Percentiles rank a stretch among this genome's conserved stretches.
Evolutionary conservation across 2,113 vertebrate genomes (phyloP).

Genomic region (Microtus richardsoni): DNA sequence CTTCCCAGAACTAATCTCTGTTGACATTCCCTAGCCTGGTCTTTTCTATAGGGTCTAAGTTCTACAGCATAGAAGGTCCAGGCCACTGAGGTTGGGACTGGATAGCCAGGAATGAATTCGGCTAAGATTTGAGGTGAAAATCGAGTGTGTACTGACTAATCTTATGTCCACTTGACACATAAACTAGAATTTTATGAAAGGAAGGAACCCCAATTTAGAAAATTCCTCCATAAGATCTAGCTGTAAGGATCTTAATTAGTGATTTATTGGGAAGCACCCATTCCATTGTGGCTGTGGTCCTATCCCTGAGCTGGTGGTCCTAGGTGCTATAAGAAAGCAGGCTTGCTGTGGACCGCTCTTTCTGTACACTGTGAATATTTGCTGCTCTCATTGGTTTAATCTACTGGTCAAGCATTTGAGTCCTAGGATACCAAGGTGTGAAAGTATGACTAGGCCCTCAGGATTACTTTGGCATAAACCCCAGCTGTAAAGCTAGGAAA

Average conservation of each 20-base stretch:
- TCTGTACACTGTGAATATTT: neutral
- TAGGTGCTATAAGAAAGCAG: neutral
- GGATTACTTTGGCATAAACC: neutral
- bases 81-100: neutral
- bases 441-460: neutral
- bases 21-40: constrained; percentile 13
- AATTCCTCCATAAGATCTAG: neutral
- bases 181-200: neutral
- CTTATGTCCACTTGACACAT: neutral
- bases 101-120: neutral
- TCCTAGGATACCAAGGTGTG: neutral
- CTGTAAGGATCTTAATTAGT: neutral
- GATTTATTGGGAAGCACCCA: neutral
- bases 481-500: neutral
- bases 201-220: neutral
- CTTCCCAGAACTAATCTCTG: constrained; percentile 53
- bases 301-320: neutral
- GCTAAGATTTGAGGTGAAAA: neutral
- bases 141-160: neutral
- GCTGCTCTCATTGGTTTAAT: neutral
- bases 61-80: neutral
- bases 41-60: neutral
- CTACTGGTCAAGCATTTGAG: neutral
- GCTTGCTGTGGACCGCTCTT: neutral
- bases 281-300: neutral